Evolutionary conservation across 2,888 invertebrate genomes (phyloP).

Genomic region (Stenotaenia linearis): DNA sequence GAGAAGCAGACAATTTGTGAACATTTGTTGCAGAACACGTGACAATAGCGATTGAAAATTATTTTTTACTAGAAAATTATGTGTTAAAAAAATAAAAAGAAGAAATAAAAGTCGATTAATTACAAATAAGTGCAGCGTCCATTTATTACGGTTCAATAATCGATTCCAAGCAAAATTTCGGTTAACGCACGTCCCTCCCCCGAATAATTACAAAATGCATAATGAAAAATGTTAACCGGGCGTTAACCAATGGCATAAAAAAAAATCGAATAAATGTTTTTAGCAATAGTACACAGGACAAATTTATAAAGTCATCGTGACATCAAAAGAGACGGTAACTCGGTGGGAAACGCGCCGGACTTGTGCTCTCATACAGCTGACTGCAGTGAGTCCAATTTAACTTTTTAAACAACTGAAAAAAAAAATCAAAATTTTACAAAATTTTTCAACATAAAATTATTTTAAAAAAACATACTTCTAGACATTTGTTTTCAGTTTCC

Average conservation of each 20-base stretch:
- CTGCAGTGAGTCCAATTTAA: slow-evolving; percentile 69
- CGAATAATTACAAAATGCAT: background rate
- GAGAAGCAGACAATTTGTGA: too few relatives aligned
- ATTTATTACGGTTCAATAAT: background rate
- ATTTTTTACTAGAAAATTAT: too few relatives aligned
- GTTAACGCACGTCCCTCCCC: background rate
- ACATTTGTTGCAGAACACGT: too few relatives aligned
- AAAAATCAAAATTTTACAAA: background rate
- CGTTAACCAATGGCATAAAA: background rate
- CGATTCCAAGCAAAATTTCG: background rate
- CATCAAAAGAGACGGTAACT: slow-evolving; percentile 64
- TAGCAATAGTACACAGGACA: background rate
- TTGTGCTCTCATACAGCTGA: slow-evolving; percentile 53
- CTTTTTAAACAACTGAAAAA: slow-evolving; percentile 57
- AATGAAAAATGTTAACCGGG: background rate
- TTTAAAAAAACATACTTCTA: slow-evolving; percentile 39
- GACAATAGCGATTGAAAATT: too few relatives aligned
- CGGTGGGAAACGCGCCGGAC: slow-evolving; percentile 64
- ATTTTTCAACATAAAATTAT: background rate
- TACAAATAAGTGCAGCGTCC: background rate
- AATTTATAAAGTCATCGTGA: background rate
- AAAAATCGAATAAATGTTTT: background rate
- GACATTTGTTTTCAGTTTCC: slow-evolving; percentile 57
- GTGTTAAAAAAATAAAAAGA: background rate
- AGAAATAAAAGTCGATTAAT: background rate